Evolutionary conservation across 2,888 invertebrate species (phyloP), one percentile per base, ranked within the genome.

Genomic region (Dusona sp.): DNA sequence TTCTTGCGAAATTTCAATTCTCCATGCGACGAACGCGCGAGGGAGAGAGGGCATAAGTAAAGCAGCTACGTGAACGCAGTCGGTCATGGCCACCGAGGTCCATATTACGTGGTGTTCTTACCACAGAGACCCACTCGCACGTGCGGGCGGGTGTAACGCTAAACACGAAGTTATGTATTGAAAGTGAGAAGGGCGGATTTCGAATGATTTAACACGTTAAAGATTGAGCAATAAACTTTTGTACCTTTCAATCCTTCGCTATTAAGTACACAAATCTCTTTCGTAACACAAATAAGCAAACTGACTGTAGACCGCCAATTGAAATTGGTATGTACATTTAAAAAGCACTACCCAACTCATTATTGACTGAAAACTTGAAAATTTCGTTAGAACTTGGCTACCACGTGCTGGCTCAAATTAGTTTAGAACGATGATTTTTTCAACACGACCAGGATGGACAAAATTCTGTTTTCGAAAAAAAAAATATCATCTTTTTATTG

Each of bases 71-170:
- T 48, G 64, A 45, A 75, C 65, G 70, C 77, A 80, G 80, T 91
- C 89, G 92, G 91, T 91, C 92, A 92, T 86, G 91, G 92, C 80
- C 90, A 88, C 51, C 78, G 84, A 16, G 61, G 88, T 88, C 81
- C 87, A 86, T 29, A 61, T 88, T 88, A 86, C 87, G 89, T 84
- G 11, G 29, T 29, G 29, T 61, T 61, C 61, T 61, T 61, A 61
- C 67, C 67, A 36, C 36, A 36, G 67, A 38, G 36, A 67, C n/a
- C n/a, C 67, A 38, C 67, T 36, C 38, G 38, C 36, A 67, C 67
- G 67, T 38, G 67, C 61, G 48, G 33, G 67, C 61, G 48, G 33
- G 19, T 48, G 38, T 48, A 70, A 70, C 70, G 8, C 67, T 67
- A 38, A 67, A 36, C 38, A 29, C 22, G 67, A 67, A 13, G 25